A percentile compares a stretch with the other conserved stretches of the same genome.
phyloP scores from a whole-genome alignment of 2,888 invertebrate species.

The Drosophila neonasuta region DNA sequence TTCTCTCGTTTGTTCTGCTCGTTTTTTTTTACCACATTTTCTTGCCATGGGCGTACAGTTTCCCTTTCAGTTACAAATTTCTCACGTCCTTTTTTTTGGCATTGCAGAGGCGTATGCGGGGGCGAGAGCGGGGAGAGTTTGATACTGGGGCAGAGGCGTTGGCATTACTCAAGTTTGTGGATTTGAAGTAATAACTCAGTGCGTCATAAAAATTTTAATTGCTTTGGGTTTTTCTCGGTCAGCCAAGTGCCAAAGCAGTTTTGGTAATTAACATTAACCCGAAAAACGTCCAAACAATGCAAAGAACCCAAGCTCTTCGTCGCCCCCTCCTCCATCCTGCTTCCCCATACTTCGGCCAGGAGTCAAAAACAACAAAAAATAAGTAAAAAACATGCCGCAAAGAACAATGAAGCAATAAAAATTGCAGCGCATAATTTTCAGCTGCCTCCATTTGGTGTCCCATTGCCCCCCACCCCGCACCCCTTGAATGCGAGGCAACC shows the following conservation, averaged over 20 bases:
- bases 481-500: slow-evolving; percentile 39
- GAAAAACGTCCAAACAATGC: slow-evolving; percentile 70
- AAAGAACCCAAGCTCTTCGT: slow-evolving; percentile 50
- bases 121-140: not conserved
- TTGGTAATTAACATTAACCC: slow-evolving; percentile 78
- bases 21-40: slow-evolving; percentile 38
- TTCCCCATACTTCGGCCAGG: slow-evolving; percentile 21
- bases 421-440: slow-evolving; percentile 78
- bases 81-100: slow-evolving; percentile 64
- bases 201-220: slow-evolving; percentile 79
- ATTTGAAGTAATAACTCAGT: slow-evolving; percentile 78
- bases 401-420: slow-evolving; percentile 78
- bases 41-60: slow-evolving; percentile 66
- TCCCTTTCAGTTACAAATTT: slow-evolving; percentile 59
- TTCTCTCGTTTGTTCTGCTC: slow-evolving; percentile 41
- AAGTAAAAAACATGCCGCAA: slow-evolving; percentile 39
- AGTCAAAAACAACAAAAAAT: slow-evolving; percentile 34
- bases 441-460: slow-evolving; percentile 44
- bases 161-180: slow-evolving; percentile 78
- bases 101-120: slow-evolving; percentile 3
- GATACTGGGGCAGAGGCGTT: slow-evolving; percentile 39
- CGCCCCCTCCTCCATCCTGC: slow-evolving; percentile 1
- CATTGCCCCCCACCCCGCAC: slow-evolving; percentile 14
- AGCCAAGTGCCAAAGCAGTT: slow-evolving; percentile 75
- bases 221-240: slow-evolving; percentile 70